These are phyloP conservation scores for Myotis findleyi DNA, from an alignment of 2,797 vertebrate species.

Conservation along the genomic window DNA sequence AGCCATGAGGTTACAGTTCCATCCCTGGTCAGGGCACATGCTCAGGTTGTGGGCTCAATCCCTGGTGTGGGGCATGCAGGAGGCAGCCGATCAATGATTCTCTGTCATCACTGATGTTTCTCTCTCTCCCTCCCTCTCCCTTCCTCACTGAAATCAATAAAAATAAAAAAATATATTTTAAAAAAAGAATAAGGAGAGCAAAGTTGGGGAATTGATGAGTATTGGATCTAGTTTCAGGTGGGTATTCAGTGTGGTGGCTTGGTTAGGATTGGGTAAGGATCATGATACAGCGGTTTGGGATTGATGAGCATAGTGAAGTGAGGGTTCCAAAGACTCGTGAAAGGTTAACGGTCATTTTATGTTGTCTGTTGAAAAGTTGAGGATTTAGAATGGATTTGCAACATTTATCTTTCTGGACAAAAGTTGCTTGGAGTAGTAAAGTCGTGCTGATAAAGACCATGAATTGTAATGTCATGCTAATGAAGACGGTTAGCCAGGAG, in stretches of 20 bases:
- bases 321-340: background rate
- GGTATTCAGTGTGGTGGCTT: background rate
- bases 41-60: too few species aligned
- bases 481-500: background rate
- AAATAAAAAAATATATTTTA: too few species aligned
- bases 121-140: too few species aligned
- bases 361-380: background rate
- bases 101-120: too few species aligned
- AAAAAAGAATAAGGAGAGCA: background rate
- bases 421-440: background rate
- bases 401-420: background rate
- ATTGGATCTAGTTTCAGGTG: background rate
- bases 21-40: too few species aligned
- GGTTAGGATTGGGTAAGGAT: background rate
- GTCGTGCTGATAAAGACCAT: background rate
- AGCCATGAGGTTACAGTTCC: too few species aligned
- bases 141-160: too few species aligned
- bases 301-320: background rate
- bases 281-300: background rate
- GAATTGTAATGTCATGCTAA: background rate
- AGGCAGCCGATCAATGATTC: too few species aligned
- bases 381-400: background rate
- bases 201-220: background rate
- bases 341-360: background rate
- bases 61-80: too few species aligned